These are phyloP conservation scores for Gadopsis bispinosus DNA, from an alignment of 2,797 vertebrate genomes.

Conservation along the genomic window DNA sequence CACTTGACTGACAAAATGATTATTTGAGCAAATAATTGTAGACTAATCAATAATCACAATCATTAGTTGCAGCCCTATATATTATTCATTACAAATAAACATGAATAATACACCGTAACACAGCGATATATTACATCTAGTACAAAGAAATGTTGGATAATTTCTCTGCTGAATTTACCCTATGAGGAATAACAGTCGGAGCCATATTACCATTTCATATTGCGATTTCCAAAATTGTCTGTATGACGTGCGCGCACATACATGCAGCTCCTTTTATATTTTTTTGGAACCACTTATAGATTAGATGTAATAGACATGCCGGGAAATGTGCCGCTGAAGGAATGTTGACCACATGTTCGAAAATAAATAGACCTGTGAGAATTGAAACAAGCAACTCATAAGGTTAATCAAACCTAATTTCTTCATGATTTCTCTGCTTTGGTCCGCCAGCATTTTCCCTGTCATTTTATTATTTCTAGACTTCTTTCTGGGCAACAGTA, in stretches of 20 bases:
- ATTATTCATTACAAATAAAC: slow-evolving; percentile 21
- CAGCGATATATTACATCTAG: neutral
- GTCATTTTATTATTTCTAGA: slow-evolving; percentile 82
- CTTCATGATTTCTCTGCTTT: slow-evolving; percentile 80
- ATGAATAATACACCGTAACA: slow-evolving; percentile 15
- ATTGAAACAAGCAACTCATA: slow-evolving; percentile 85
- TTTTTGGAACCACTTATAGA: slow-evolving; percentile 81
- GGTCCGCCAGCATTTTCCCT: slow-evolving; percentile 73
- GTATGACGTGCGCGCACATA: slow-evolving; percentile 75
- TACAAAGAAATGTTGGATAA: slow-evolving; percentile 13
- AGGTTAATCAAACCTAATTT: slow-evolving; percentile 87
- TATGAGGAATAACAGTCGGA: slow-evolving; percentile 65
- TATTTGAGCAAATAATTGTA: neutral
- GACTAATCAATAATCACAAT: slow-evolving; percentile 1
- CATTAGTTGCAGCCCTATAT: neutral
- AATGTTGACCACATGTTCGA: slow-evolving; percentile 88
- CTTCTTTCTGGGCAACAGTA: slow-evolving; percentile 78
- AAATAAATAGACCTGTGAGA: slow-evolving; percentile 87
- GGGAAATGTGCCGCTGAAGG: slow-evolving; percentile 85
- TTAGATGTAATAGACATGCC: slow-evolving; percentile 87
- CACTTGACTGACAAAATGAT: neutral
- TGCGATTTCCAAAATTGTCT: slow-evolving; percentile 76
- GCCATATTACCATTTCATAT: slow-evolving; percentile 70
- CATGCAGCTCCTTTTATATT: slow-evolving; percentile 62
- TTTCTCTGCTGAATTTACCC: slow-evolving; percentile 38